Base-by-base conservation (phyloP, 1,140 invertebrate species). In the Temnothorax longispinosus region DNA sequence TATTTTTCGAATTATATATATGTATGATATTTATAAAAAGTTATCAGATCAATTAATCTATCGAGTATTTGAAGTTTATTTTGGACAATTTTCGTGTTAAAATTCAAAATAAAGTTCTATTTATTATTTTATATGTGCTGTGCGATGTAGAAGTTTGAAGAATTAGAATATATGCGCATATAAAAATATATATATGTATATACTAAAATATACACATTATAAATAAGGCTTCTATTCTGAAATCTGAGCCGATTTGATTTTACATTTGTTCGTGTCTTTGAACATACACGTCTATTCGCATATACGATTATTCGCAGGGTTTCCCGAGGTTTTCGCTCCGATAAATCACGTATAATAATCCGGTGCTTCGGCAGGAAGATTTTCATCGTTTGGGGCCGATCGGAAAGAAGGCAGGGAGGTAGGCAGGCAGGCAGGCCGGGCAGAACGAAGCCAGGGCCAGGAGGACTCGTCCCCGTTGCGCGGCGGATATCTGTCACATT, bases 271-370 rank as follows among this genome's bases (percentile, higher is more conserved):
- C 27, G 0, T 27, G 27, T 27, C 27, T 27, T 27, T 27, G 27
- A 27, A 27, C 27, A 27, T 1, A 1, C 27, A 0, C 27, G 27
- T 27, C 27, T 27, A 27, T 27, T 27, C 27, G 27, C 27, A 1
- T 27, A 27, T 27, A 27, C 58, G 35, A 69, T 38, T 35, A 60
- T 60, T 47, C 35, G 10, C 35, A 27, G 5, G 18, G 6, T 41
- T 76, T 58, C 15, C 13, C 41, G 5, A 32, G 32, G 35, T 60
- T 64, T 18, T n/a, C 44, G 21, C 41, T 7, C 7, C 60, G 41
- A 38, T 67, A 80, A 80, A 80, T 80, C 62, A 80, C 77, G 44
- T 18, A 54, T 52, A 77, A 77, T 77, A 77, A 77, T 77, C 75
- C 75, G 41, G 8, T 64, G 41, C 21, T 60, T 3, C 54, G 38